Percentiles rank a stretch among this genome's conserved stretches.
These are phyloP conservation scores for Tigriopus californicus DNA, from an alignment of 2,888 invertebrate genomes.

Conservation along the genomic window DNA sequence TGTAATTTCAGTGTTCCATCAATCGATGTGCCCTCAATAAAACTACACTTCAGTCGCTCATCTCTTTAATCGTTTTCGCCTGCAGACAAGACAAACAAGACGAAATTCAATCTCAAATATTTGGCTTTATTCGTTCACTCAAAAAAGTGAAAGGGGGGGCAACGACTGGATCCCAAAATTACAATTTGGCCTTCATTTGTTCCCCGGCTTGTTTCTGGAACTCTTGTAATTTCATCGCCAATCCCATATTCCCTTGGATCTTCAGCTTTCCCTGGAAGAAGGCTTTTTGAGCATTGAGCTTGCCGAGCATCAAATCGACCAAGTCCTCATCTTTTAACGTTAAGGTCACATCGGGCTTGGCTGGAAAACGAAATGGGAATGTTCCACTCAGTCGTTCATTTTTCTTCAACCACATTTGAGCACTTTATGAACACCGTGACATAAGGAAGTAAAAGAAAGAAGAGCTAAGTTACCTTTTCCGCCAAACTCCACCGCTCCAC, in stretches of 20 bases:
- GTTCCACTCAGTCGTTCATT: too few relatives aligned
- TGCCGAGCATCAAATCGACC: conserved; percentile 65
- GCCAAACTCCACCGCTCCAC: conserved; percentile 62
- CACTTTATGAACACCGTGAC: too few relatives aligned
- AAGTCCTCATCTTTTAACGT: conserved; percentile 74
- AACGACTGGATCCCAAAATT: conserved; percentile 14
- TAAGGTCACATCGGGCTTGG: conserved; percentile 74
- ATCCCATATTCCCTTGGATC: conserved; percentile 86
- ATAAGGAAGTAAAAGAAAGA: too few relatives aligned
- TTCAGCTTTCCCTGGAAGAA: conserved; percentile 81
- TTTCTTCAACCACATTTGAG: too few relatives aligned
- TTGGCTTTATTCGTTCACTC: too few relatives aligned
- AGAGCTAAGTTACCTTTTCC: conserved; percentile 4
- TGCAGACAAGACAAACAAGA: too few relatives aligned
- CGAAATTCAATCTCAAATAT: too few relatives aligned
- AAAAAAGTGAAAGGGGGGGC: too few relatives aligned
- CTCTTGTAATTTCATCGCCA: conserved; percentile 81
- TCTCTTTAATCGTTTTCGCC: too few relatives aligned
- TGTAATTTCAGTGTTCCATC: too few relatives aligned
- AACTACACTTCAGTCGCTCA: too few relatives aligned
- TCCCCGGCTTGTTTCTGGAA: conserved; percentile 35
- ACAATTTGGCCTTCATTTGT: conserved; percentile 24
- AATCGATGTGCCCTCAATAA: too few relatives aligned
- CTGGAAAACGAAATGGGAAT: conserved; percentile 29
- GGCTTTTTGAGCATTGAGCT: conserved; percentile 75